Percentiles rank a stretch among this genome's conserved stretches.
phyloP scores from a whole-genome alignment of 2,113 vertebrate genomes.

The Micronycteris hirsuta region DNA sequence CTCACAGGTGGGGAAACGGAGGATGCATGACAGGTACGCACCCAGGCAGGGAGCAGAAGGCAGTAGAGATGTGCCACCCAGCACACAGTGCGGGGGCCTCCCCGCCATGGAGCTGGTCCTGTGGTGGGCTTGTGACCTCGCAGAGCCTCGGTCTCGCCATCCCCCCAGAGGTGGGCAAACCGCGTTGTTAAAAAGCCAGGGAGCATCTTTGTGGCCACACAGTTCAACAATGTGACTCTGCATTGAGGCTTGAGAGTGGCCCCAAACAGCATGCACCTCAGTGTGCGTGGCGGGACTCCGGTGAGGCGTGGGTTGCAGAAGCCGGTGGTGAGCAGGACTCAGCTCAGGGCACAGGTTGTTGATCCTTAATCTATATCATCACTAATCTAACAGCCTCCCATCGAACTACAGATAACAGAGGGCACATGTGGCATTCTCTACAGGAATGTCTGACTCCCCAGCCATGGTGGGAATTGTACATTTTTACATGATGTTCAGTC shows the following conservation, averaged over 20 bases:
- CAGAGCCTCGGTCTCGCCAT: neutral
- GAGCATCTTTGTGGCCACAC: neutral
- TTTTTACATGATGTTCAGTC: fast-evolving
- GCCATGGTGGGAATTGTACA: fast-evolving
- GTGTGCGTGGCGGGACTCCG: neutral
- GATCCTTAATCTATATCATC: too few species aligned
- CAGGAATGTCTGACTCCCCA: neutral
- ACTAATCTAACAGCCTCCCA: neutral
- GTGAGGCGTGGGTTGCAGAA: neutral
- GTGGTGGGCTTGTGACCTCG: fast-evolving
- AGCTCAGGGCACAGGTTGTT: fast-evolving
- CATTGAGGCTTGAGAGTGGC: fast-evolving
- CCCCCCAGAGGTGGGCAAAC: neutral
- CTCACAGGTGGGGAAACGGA: neutral
- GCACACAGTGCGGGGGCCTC: fast-evolving
- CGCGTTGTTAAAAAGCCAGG: neutral
- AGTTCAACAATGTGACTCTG: too few species aligned
- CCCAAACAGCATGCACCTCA: fast-evolving
- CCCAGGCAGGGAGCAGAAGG: fast-evolving
- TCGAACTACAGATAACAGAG: neutral
- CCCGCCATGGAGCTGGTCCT: fast-evolving
- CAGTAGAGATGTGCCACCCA: fast-evolving
- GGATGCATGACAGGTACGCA: neutral
- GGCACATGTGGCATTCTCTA: neutral
- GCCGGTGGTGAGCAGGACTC: neutral